Conservation (phyloP, 2,888 invertebrate genomes). For the Gandaritis pyraliata region DNA sequence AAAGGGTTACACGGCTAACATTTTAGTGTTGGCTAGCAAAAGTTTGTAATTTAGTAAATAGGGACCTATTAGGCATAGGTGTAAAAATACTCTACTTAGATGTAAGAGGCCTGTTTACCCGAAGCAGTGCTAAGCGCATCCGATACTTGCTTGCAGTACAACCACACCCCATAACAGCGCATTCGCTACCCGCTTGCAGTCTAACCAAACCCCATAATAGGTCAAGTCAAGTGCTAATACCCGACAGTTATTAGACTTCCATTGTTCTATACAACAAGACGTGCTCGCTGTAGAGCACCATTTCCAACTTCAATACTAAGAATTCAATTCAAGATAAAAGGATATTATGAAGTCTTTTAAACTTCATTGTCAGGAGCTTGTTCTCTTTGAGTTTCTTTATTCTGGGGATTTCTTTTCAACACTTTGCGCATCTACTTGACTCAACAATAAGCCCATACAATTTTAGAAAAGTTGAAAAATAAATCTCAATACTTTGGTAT, state of each 20-base stretch:
- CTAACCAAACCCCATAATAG: constrained; percentile 20
- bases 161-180: constrained; percentile 13
- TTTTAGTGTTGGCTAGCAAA: too few species aligned
- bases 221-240: constrained; percentile 44
- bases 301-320: constrained; percentile 31
- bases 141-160: constrained; percentile 8
- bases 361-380: constrained; percentile 20
- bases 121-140: too few species aligned
- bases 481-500: too few species aligned
- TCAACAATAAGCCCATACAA: not conserved
- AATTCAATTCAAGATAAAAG: constrained; percentile 28
- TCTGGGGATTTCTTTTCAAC: not conserved
- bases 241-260: constrained; percentile 47
- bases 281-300: constrained; percentile 46
- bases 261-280: constrained; percentile 49
- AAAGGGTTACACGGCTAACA: too few species aligned
- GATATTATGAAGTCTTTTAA: constrained; percentile 20
- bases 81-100: too few species aligned
- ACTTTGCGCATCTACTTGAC: not conserved
- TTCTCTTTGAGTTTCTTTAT: not conserved
- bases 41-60: too few species aligned
- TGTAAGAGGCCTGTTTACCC: too few species aligned
- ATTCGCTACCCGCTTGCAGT: constrained; percentile 9
- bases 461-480: too few species aligned
- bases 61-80: too few species aligned